Evolutionary conservation across 2,888 invertebrate species (phyloP).

Genomic region (Acanthosepion lycidas): DNA sequence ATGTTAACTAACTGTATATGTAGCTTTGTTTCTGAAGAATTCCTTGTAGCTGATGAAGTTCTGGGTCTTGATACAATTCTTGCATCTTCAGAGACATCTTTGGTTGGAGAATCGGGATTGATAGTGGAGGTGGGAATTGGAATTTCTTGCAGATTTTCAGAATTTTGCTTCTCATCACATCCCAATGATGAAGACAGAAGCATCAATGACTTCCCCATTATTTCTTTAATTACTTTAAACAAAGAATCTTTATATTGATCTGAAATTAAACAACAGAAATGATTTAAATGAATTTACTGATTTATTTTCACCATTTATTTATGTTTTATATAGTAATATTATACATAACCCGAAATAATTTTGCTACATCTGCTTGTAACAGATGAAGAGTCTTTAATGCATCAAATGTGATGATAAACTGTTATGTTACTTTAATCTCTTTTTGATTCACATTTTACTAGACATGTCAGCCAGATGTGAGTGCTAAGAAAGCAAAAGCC

Average conservation of each 20-base stretch:
- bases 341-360: too few relatives aligned
- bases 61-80: background rate
- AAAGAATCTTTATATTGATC: background rate
- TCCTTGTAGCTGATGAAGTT: background rate
- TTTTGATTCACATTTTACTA: too few relatives aligned
- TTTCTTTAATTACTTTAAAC: background rate
- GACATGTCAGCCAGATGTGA: too few relatives aligned
- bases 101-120: background rate
- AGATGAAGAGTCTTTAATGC: too few relatives aligned
- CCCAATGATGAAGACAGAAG: background rate
- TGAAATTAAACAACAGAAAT: background rate
- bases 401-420: too few relatives aligned
- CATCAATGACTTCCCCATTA: background rate
- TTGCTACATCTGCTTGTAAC: too few relatives aligned
- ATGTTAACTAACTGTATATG: background rate
- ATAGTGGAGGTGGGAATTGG: background rate
- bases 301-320: background rate
- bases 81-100: background rate
- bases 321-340: background rate
- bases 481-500: too few relatives aligned
- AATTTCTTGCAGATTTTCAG: background rate
- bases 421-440: too few relatives aligned
- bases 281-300: background rate
- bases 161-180: background rate
- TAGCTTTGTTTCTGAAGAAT: background rate